A percentile compares a stretch with the other conserved stretches of the same genome.
Evolutionary conservation across 2,113 vertebrate species (phyloP).

Genomic region (Cryptomyrus ogoouensis): DNA sequence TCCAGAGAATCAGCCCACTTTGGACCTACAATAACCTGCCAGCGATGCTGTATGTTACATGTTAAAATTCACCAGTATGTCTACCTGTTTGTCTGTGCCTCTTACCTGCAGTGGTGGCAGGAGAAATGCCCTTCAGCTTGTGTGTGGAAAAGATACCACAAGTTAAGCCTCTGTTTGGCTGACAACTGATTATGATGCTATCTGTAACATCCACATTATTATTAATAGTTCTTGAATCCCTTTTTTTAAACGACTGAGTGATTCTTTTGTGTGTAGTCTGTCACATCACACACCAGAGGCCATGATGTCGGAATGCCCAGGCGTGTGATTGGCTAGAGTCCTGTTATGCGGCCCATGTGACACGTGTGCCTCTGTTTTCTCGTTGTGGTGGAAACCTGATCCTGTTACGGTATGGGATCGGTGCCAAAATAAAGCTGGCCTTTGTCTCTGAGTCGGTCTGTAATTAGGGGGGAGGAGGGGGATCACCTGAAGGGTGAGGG

Average conservation of each 20-base stretch:
- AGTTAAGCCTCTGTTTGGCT: neutral
- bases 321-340: neutral
- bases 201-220: neutral
- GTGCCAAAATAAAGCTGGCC: slow-evolving; percentile 8
- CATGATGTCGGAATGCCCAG: neutral
- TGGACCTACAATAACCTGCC: neutral
- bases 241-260: neutral
- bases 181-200: neutral
- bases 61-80: neutral
- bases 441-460: neutral
- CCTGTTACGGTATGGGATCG: neutral
- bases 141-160: neutral
- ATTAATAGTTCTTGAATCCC: neutral
- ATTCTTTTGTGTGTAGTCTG: neutral
- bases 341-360: neutral
- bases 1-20: neutral
- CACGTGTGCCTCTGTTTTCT: neutral
- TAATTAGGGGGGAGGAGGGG: neutral
- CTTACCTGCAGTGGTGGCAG: neutral
- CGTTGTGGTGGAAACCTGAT: slow-evolving; percentile 24
- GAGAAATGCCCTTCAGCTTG: neutral
- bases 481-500: neutral
- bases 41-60: neutral
- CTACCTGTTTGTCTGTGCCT: neutral
- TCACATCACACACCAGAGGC: neutral